Percentiles rank a stretch among this genome's conserved stretches.
Evolutionary conservation across 2,113 vertebrate species (phyloP).

Genomic region (Datnioides undecimradiatus): DNA sequence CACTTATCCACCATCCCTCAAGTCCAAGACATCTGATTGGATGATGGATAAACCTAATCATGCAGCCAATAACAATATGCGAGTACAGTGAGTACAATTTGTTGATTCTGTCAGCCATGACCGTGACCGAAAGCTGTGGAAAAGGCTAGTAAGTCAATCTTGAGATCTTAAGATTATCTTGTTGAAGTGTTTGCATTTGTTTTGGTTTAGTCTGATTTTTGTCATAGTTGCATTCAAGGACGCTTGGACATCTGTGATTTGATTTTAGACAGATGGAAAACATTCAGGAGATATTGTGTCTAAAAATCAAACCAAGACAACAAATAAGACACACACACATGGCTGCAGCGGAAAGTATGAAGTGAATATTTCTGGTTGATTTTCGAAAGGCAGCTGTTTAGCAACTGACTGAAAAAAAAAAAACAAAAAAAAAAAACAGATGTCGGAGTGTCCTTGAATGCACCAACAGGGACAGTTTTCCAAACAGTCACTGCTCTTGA

Average conservation of each 20-base stretch:
- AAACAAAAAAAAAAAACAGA: not conserved
- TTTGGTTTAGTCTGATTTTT: not conserved
- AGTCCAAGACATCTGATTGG: conserved; percentile 30
- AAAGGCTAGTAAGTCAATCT: not conserved
- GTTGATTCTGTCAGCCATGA: not conserved
- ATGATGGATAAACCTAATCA: not conserved
- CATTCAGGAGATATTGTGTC: not conserved
- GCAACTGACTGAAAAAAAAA: not conserved
- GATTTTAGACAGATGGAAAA: not conserved
- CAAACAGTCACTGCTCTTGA: not conserved
- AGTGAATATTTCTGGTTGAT: conserved; percentile 2
- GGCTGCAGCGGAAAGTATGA: not conserved
- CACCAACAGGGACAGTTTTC: not conserved
- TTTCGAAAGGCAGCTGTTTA: conserved; percentile 12
- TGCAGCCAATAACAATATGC: not conserved
- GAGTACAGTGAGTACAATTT: not conserved
- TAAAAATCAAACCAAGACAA: not conserved
- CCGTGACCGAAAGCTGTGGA: not conserved
- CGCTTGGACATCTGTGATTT: conserved; percentile 2
- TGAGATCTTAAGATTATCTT: not conserved
- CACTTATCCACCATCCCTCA: conserved; percentile 7
- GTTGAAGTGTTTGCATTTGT: not conserved
- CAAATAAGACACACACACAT: not conserved
- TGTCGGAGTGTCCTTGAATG: conserved; percentile 38
- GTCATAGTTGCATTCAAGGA: conserved; percentile 39